A percentile compares a stretch with the other conserved stretches of the same genome.
Evolutionary conservation across 2,888 invertebrate species (phyloP).

Genomic region (Andrena fulva): DNA sequence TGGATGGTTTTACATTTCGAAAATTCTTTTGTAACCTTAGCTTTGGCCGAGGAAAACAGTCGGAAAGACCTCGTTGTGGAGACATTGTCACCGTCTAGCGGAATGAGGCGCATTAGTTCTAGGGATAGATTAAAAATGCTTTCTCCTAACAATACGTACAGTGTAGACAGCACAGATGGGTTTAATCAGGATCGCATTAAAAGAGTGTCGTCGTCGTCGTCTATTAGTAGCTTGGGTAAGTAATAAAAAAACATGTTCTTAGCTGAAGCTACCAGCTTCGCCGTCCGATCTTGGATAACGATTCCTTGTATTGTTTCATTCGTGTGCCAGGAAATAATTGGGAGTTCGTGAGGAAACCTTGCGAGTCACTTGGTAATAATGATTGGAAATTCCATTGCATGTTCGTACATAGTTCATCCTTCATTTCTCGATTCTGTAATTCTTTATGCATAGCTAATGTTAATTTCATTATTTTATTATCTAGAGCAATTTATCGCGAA

Average conservation of each 20-base stretch:
- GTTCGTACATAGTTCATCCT: constrained; percentile 65
- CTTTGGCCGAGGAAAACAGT: constrained; percentile 87
- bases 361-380: constrained; percentile 84
- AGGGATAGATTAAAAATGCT: constrained; percentile 84
- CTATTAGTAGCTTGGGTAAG: constrained; percentile 88
- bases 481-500: constrained; percentile 47
- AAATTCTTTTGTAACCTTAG: constrained; percentile 93
- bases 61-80: constrained; percentile 83
- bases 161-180: constrained; percentile 81
- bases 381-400: constrained; percentile 70
- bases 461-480: constrained; percentile 37
- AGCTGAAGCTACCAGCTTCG: constrained; percentile 22
- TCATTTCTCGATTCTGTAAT: constrained; percentile 45
- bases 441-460: constrained; percentile 36
- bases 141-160: constrained; percentile 79
- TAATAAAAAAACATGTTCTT: not conserved
- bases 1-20: constrained; percentile 95
- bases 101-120: constrained; percentile 84
- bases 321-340: constrained; percentile 83
- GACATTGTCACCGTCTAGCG: constrained; percentile 81
- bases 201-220: constrained; percentile 90
- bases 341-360: constrained; percentile 85
- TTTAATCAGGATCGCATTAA: constrained; percentile 86
- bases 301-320: constrained; percentile 74
- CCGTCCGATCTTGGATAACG: constrained; percentile 54